Conservation (phyloP, 30 jellyfish, hydroid and myxozoan species). For the Nemopilema nomurai region DNA sequence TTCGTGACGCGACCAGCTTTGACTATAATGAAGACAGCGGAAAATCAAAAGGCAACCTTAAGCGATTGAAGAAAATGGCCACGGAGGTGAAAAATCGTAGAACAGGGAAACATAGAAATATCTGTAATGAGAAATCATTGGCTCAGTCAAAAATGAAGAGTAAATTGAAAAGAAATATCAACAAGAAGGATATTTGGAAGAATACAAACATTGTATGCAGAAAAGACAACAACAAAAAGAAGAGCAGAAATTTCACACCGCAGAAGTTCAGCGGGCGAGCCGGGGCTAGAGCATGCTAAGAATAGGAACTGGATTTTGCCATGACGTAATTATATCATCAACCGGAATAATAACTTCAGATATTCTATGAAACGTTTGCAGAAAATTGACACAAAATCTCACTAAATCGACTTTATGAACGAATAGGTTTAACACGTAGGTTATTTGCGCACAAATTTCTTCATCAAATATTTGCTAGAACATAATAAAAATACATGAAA, state of each 20-base stretch:
- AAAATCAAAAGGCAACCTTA: not conserved
- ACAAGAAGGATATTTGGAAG: not conserved
- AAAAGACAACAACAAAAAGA: constrained; percentile 10
- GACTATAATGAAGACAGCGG: not conserved
- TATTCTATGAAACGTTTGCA: no score
- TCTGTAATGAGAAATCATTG: not conserved
- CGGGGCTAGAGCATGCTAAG: constrained; percentile 54
- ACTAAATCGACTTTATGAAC: no score
- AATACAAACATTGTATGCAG: constrained; percentile 1
- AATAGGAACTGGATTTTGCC: not conserved
- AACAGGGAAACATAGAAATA: not conserved
- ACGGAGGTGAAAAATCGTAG: not conserved
- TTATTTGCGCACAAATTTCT: no score
- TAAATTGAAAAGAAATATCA: not conserved
- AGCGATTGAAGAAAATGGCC: not conserved
- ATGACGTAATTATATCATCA: no score
- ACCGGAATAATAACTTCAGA: no score
- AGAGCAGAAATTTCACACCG: constrained; percentile 59
- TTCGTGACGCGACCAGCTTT: not conserved
- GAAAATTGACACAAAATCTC: no score
- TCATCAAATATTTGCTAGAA: no score
- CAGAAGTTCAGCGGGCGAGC: constrained; percentile 65
- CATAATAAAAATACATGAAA: no score
- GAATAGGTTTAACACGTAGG: no score
- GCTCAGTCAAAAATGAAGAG: not conserved